Conservation (phyloP, 2,113 vertebrate species). For the Excalfactoria chinensis region DNA sequence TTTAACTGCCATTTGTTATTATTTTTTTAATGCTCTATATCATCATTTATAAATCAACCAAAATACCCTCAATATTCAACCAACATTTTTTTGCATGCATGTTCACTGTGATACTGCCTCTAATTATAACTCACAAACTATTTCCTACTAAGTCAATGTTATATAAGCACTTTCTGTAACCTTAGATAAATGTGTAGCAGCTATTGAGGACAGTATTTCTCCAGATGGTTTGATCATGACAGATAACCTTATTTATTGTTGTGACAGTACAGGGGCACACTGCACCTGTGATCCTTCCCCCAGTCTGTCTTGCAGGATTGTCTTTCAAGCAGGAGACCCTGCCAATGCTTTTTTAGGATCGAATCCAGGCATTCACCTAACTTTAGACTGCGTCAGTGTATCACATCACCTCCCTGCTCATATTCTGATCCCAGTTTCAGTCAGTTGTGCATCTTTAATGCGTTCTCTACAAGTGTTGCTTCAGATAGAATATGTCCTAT, state of each 20-base stretch:
- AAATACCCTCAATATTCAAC: neutral
- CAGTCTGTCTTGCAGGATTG: neutral
- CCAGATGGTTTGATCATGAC: conserved; percentile 56
- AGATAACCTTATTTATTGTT: conserved; percentile 68
- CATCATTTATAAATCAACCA: neutral
- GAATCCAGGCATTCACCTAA: neutral
- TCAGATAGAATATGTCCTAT: neutral
- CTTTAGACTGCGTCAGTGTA: neutral
- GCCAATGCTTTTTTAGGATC: neutral
- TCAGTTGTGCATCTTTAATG: neutral
- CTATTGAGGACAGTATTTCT: conserved; percentile 5
- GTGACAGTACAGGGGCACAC: conserved; percentile 40
- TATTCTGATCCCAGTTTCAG: neutral
- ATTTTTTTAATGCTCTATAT: neutral
- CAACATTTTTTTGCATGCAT: neutral
- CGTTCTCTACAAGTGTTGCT: neutral
- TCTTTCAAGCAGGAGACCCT: neutral
- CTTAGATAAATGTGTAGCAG: neutral
- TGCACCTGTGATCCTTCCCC: conserved; percentile 52
- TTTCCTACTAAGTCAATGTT: neutral
- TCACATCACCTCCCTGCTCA: neutral
- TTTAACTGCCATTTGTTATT: neutral
- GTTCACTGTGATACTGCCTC: neutral
- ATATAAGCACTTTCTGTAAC: neutral
- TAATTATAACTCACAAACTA: neutral